Evolutionary conservation across 2,113 vertebrate genomes (phyloP), one percentile per base, ranked within the genome.

Genomic region (Tychaedon coryphoeus): DNA sequence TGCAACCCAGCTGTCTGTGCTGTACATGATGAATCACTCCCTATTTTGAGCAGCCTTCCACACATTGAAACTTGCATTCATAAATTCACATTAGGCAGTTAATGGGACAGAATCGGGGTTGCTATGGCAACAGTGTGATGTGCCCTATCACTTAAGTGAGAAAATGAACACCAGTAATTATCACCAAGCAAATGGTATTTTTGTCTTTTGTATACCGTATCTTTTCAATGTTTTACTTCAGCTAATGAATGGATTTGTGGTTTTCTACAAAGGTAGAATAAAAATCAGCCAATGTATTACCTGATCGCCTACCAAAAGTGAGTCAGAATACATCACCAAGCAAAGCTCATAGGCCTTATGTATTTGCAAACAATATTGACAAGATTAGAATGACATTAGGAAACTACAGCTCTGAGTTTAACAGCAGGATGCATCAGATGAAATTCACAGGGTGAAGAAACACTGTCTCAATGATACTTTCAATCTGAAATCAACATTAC

Each of bases 51-150:
- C 60, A 6, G 54, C 90, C 96, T 97, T 77, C 89, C 71, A 94
- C 91, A 85, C 36, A n/a, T 31, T 91, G 82, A 89, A 95, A 95
- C 92, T 93, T 76, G 87, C 96, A 98, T 96, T 98, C 97, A 97
- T 97, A 98, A 97, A 97, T 97, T 97, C 96, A 97, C 96, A 98
- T 97, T 97, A 97, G 89, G 92, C 94, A 96, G 96, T 94, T 97
- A 97, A 96, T 95, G 96, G 97, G 97, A 98, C 85, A 95, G 92
- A 97, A 97, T 91, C 84, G 1, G 86, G 48, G 98, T 98, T 98
- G 95, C 98, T 97, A 98, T 97, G 96, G 97, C 97, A 98, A 98
- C 98, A 83, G 60, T 81, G 70, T 93, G 95, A 97, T 96, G 88
- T 96, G 80, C 34, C 90, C 82, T 95, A 80, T 96, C 95, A 92